Base-by-base conservation (phyloP, 1,140 invertebrate species). In the Parapsyche elsis region DNA sequence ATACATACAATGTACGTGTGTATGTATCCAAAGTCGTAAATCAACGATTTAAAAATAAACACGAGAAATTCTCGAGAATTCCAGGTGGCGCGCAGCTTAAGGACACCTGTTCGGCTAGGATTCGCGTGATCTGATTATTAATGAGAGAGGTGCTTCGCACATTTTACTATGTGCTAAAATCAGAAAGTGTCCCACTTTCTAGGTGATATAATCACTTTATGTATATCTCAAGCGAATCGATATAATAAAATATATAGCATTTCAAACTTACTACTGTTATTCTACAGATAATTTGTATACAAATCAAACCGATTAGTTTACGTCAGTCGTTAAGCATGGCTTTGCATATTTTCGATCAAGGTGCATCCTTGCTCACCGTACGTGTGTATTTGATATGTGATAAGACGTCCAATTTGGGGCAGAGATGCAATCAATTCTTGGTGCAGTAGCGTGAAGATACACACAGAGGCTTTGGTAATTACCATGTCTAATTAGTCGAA, bases 81-180 rank as follows among this genome's bases (percentile, higher is more conserved):
- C 19, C n/a, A 19, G 46, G 57, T 26, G 70, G 21, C 26, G 70
- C 21, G 26, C 10, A 53, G 44, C 26, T 71, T 71, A 57, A 30
- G 46, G 30, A 80, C 78, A 80, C 71, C 78, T 80, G 78, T 75
- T 75, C 78, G 26, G 23, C 19, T 12, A 19, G 67, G 26, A 21
- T 21, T 46, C 14, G 12, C 78, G 78, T 80, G 78, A 80, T 80
- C 71, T 80, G 78, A 64, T 80, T 80, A 80, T 80, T 80, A 80
- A 80, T 73, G 78, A 80, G 78, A n/a, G 23, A 16, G 10, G 16
- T 5, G 24, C 30, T 12, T 23, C 24, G 24, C 53, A 12, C 2
- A 53, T 16, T 53, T 38, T 38, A 38, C 30, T 38, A 38, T 38
- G 30, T 38, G 30, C 30, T 7, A 38, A 7, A 38, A 38, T 38